Evolutionary conservation across 2,888 invertebrate species (phyloP), one percentile per base, ranked within the genome.

Genomic region (Prenolepis imparis): DNA sequence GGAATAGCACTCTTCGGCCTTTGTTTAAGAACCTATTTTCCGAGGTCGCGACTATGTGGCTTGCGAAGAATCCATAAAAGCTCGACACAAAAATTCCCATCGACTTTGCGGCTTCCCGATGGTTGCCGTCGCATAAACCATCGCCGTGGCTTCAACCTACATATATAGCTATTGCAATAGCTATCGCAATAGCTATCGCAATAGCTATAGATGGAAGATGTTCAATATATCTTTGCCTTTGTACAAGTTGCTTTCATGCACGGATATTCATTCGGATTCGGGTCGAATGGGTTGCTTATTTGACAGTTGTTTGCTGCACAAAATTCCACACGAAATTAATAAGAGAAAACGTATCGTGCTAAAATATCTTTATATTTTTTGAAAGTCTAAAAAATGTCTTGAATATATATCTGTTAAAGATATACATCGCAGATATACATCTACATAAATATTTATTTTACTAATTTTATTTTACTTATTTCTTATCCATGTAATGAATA

Each of bases 21-120:
- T 78, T 73, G 85, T 78, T 78, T 85, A 83, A 78, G 83, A 78
- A 57, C 44, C 68, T 78, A 85, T 83, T 85, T 85, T 83, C 78
- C 83, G 73, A 73, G 59, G 64, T 67, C 66, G 72, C 63, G 78
- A 55, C 75, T 77, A 0, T 52, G 67, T 59, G 64, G 28, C 59
- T 64, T 59, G 59, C 36, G 21, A 67, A n/a, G 72, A 73, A 61
- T 85, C 67, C 61, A 73, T 85, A 63, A 85, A 83, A 78, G 24
- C 28, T 18, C 63, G 28, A 48, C 61, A 36, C 61, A 73, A 63
- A 73, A 83, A 72, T 83, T 78, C 64, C 32, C 36, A 59, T 67
- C n/a, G 63, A 24, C 24, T 61, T 44, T 39, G 41, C 11, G 21
- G n/a, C 24, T 59, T 41, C 18, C 18, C 24, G 28, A 28, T 66